A percentile compares a stretch with the other conserved stretches of the same genome.
These are phyloP conservation scores for Ochlodes sylvanus DNA, from an alignment of 2,888 invertebrate genomes.

Conservation along the genomic window DNA sequence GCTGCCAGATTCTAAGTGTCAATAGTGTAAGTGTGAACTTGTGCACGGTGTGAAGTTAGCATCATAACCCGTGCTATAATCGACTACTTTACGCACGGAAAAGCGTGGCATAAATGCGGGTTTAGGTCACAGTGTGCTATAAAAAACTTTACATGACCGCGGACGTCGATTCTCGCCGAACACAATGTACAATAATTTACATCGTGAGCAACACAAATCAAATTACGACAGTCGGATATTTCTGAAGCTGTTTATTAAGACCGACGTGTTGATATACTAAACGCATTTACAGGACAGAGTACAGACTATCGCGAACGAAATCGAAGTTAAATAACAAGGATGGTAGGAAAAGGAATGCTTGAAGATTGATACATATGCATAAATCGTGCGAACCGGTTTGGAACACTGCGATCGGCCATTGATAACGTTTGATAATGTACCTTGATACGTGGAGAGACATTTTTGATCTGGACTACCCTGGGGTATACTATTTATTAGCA, in stretches of 20 bases:
- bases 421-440: conserved; percentile 19
- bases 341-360: conserved; percentile 2
- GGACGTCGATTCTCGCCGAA: conserved; percentile 14
- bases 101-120: too few species aligned
- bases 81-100: too few species aligned
- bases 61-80: too few species aligned
- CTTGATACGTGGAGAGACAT: conserved; percentile 1
- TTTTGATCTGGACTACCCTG: not conserved
- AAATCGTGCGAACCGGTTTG: conserved; percentile 22
- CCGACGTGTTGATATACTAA: conserved; percentile 11
- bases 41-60: too few species aligned
- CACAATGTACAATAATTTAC: conserved; percentile 33
- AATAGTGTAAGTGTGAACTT: too few species aligned
- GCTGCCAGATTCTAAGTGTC: too few species aligned
- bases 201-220: conserved; percentile 28
- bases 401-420: not conserved
- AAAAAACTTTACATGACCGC: not conserved
- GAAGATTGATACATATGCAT: conserved; percentile 28
- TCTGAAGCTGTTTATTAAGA: conserved; percentile 28
- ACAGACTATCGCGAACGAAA: conserved; percentile 6
- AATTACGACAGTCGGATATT: conserved; percentile 24
- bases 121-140: too few species aligned
- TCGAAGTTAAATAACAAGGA: conserved; percentile 10
- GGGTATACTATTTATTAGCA: too few species aligned
- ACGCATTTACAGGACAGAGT: conserved; percentile 1